These are phyloP conservation scores for Semaprochilodus insignis DNA, from an alignment of 2,797 vertebrate genomes.

Conservation along the genomic window DNA sequence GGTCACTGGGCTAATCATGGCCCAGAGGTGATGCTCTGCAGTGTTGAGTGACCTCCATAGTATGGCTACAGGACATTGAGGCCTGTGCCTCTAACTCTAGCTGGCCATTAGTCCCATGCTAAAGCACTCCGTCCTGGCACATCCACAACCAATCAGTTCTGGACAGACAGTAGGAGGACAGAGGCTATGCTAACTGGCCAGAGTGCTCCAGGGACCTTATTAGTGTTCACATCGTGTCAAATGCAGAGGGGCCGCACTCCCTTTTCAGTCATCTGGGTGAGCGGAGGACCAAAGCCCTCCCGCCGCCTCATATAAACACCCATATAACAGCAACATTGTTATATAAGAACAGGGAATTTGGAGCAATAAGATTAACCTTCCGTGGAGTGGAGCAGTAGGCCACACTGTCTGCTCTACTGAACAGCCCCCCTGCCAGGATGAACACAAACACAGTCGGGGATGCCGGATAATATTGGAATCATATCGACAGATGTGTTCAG, in stretches of 20 bases:
- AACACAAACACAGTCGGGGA: not conserved
- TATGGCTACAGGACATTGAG: conserved; percentile 46
- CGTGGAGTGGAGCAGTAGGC: not conserved
- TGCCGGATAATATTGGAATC: no score
- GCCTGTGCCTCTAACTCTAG: conserved; percentile 9
- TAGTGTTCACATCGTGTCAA: conserved; percentile 52
- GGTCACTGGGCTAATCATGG: conserved; percentile 66
- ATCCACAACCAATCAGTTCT: conserved; percentile 14
- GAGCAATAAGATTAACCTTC: not conserved
- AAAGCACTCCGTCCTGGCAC: conserved; percentile 19
- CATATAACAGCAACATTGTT: not conserved
- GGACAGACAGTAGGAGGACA: conserved; percentile 12
- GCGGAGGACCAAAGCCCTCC: conserved; percentile 17
- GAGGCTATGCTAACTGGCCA: conserved; percentile 39
- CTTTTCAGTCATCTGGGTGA: conserved; percentile 40
- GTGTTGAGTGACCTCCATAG: conserved; percentile 49
- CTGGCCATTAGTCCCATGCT: conserved; percentile 44
- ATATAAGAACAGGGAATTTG: not conserved
- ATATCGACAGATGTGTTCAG: no score
- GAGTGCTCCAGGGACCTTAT: conserved; percentile 49
- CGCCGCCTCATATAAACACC: not conserved
- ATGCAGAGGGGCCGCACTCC: conserved; percentile 36
- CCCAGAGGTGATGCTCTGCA: conserved; percentile 52
- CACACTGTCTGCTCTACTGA: not conserved
- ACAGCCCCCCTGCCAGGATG: no score